phyloP scores from a whole-genome alignment of 2,113 vertebrate genomes.

The Meleagris gallopavo region DNA sequence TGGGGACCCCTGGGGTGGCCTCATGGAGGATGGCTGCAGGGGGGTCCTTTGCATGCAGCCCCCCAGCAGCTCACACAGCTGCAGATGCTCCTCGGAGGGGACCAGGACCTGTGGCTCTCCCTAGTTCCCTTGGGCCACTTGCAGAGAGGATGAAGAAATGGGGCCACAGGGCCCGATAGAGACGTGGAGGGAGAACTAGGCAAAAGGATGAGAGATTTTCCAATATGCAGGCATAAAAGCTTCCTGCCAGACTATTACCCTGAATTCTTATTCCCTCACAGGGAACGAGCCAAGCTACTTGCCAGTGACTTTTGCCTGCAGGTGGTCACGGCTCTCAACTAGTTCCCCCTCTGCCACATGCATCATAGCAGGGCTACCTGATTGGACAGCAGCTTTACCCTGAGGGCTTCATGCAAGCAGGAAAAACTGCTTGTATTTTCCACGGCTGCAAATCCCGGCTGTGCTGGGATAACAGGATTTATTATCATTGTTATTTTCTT shows the following conservation, averaged over 20 bases:
- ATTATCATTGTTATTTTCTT: neutral
- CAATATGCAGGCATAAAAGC: neutral
- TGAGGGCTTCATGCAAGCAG: neutral
- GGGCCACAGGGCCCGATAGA: neutral
- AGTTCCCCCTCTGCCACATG: neutral
- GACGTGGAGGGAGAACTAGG: neutral
- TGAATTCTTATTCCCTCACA: neutral
- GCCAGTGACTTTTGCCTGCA: neutral
- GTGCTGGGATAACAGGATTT: neutral
- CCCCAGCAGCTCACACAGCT: neutral
- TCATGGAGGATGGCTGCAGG: accelerated
- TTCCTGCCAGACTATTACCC: slow-evolving; percentile 14
- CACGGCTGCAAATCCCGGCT: neutral
- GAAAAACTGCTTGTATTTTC: slow-evolving; percentile 40
- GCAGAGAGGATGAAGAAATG: neutral
- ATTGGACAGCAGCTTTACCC: neutral
- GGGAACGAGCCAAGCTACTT: neutral
- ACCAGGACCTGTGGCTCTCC: neutral
- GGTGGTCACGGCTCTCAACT: accelerated
- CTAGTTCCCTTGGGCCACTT: neutral
- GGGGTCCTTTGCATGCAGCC: neutral
- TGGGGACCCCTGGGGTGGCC: accelerated
- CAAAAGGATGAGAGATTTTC: neutral
- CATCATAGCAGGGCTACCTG: neutral
- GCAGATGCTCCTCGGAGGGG: accelerated